A percentile compares a stretch with the other conserved stretches of the same genome.
These are phyloP conservation scores for Papilio demoleus DNA, from an alignment of 2,888 invertebrate species.

Conservation along the genomic window DNA sequence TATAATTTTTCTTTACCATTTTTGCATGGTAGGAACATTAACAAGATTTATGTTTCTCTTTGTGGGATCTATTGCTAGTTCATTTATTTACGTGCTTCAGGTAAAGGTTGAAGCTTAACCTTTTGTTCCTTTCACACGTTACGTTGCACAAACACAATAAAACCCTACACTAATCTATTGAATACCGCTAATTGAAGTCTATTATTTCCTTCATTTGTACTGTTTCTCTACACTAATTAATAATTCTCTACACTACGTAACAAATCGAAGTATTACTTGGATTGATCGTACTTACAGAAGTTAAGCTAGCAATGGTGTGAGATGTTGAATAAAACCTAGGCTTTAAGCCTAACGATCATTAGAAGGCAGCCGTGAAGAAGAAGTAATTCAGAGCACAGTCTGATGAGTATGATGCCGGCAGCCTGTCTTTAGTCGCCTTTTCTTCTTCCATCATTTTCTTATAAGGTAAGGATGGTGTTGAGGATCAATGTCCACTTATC, in stretches of 20 bases:
- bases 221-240: neutral
- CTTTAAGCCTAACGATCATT: no score
- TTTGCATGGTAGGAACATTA: neutral
- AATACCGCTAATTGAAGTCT: neutral
- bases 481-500: no score
- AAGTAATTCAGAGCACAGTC: no score
- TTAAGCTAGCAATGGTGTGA: no score
- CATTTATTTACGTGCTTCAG: neutral
- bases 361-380: no score
- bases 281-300: no score
- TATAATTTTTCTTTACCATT: neutral
- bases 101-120: slow-evolving; percentile 5
- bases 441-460: no score
- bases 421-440: no score
- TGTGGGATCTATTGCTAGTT: neutral
- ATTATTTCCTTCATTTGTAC: neutral
- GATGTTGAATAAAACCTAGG: no score
- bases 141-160: slow-evolving; percentile 3
- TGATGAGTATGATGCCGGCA: no score
- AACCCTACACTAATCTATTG: neutral
- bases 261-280: neutral
- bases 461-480: no score
- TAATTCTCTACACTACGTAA: no score
- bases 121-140: slow-evolving; percentile 7
- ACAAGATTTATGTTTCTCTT: neutral